Evolutionary conservation across 2,113 vertebrate genomes (phyloP), one percentile per base, ranked within the genome.

Genomic region (Trematomus loennbergii): DNA sequence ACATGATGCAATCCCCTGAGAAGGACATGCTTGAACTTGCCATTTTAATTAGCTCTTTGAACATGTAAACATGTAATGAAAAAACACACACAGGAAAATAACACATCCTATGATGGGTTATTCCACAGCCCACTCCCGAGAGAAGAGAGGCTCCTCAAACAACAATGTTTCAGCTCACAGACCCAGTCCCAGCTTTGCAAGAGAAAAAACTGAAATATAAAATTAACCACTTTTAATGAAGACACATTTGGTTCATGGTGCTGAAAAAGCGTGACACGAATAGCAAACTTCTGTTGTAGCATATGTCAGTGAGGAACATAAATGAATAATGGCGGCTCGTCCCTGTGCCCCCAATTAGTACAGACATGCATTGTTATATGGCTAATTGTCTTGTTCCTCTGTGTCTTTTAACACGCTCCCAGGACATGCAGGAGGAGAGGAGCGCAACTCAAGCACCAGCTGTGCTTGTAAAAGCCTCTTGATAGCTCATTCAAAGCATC

Each of bases 361-460:
- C 71, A 79, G 64, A 84, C 79, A 80, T 57, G 69, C 67, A 69
- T 86, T 93, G 87, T 90, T 84, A 84, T 74, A 59, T 20, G 16
- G 75, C 61, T 93, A 94, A 94, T 94, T 92, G 89, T 84, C 89
- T 78, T 58, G 84, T 75, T 88, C 79, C 91, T 89, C 75, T 87
- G 91, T 80, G 81, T 86, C 82, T 81, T 69, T 72, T 78, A 87
- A 82, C 58, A 62, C 11, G 33, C 49, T 89, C 87, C 74, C 81
- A 79, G 68, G 82, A 87, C 83, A 78, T 69, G 62, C 25, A 64
- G 82, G 60, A 65, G 64, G 65, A 71, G 68, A 52, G 33, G 12
- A 69, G 49, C 1, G 0, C 43, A 50, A 66, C 16, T 17, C 15
- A 65, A 67, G 69, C 74, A 71, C 60, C 87, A 90, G 87, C 89